Evolutionary conservation across 2,113 vertebrate genomes (phyloP).

Genomic region (Apteryx owenii): DNA sequence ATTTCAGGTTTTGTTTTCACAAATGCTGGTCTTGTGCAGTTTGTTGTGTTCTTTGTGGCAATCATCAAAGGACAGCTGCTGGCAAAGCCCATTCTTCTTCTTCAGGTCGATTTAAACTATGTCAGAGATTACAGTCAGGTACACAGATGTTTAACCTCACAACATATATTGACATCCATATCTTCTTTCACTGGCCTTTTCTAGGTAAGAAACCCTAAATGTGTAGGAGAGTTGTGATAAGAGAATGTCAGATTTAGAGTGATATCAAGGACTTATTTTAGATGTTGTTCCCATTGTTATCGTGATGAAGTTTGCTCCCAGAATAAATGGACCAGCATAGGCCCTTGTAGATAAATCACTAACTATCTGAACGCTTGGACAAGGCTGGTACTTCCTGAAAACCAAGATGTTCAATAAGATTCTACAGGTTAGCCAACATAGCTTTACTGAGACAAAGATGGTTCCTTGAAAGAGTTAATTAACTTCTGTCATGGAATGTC

Average conservation of each 20-base stretch:
- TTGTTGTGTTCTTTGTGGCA: background rate
- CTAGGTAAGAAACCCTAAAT: accelerated
- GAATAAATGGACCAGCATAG: background rate
- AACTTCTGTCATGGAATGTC: background rate
- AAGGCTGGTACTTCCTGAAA: background rate
- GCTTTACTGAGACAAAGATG: background rate
- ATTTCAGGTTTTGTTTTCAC: background rate
- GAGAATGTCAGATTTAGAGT: background rate
- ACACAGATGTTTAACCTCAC: background rate
- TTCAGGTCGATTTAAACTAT: background rate
- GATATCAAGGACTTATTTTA: background rate
- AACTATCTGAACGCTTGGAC: background rate
- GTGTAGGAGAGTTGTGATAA: background rate
- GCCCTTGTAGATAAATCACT: background rate
- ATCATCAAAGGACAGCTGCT: background rate
- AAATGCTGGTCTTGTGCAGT: background rate
- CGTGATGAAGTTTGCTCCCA: background rate
- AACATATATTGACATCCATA: background rate
- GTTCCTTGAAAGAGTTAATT: background rate
- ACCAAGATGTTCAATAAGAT: accelerated
- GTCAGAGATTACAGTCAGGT: background rate
- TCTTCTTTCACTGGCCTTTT: background rate
- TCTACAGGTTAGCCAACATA: background rate
- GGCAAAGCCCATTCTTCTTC: background rate
- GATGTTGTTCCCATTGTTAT: background rate